Base-by-base conservation (phyloP, 1,140 invertebrate species). In the Mizuhopecten yessoensis region DNA sequence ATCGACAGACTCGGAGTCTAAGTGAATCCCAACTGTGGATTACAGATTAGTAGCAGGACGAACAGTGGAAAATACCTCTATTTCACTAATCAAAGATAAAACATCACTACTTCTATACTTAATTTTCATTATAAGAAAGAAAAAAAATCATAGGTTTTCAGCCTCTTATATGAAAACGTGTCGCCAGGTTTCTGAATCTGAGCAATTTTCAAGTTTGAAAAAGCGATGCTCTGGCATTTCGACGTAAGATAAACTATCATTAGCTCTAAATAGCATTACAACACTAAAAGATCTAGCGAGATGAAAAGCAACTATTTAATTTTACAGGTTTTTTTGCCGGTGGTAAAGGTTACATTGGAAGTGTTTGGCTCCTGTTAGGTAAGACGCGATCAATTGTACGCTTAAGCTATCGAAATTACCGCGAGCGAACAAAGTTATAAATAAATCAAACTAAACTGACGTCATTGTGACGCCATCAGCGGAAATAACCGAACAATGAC, bases 301-400 rank as follows among this genome's bases (percentile, higher is more conserved):
- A 75, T 75, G 57, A 75, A 75, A 75, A 75, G 57, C 57, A 75
- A 75, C 57, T 29, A 75, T 75, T 75, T 75, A 75, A 75, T 75
- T 75, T 75, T 29, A 9, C 20, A 29, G 23, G 2, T 23, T 29
- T n/a, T 75, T 75, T 75, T 29, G 57, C 57, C 57, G 0, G 57
- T 3, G n/a, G 57, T 20, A n/a, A 75, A 75, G 57, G 15, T 75
- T 75, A 29, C 1, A 75, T 29, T 0, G 57, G 57, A 75, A 75
- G 0, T n/a, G 57, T 75, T 17, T 11, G 57, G n/a, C 57, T 9
- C 57, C 57, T 29, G 3, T n/a, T 2, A 5, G 11, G 3, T 0
- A 75, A 75, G 23, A 75, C 11, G 57, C 29, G 9, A 75, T 75
- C n/a, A 75, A 23, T 29, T 75, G 11, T 5, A 5, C n/a, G 23